Base-by-base conservation (phyloP, 1,140 invertebrate genomes). In the Aradophagus sp. region DNA sequence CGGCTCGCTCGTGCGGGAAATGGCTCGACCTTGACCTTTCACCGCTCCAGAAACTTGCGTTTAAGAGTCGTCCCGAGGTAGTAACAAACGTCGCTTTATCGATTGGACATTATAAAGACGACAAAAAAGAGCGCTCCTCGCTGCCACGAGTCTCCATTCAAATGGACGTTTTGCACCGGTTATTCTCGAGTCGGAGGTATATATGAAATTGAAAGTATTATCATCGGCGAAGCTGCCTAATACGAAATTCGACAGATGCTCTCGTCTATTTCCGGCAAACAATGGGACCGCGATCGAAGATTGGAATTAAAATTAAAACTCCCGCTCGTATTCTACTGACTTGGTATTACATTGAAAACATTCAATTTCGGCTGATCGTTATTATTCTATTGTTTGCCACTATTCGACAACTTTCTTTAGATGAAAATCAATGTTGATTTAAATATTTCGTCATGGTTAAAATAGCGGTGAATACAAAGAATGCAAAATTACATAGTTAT, bases 1-100 rank as follows among this genome's bases (percentile, higher is more conserved):
- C 19, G 55, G 52, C 61, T 81, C 48, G 74, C 71, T 79, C 71
- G 77, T 78, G 80, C 79, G 75, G 74, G 76, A 80, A 81, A 81
- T 81, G 80, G 73, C 75, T 75, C 62, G 76, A 81, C 81, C 81
- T 82, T 83, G 81, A 83, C 81, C 81, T 83, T 82, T 77, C 68
- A 52, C 52, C 71, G 62, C 72, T 71, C 71, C 69, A 73, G 70
- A 67, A 75, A 77, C 75, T 74, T 75, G 59, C 71, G 65, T 72
- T 77, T 76, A 78, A 78, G 66, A 72, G 66, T 71, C 52, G 45
- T 52, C 26, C 66, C 69, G 62, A 74, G 63, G 66, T 66, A 55
- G 55, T 44, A 61, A 75, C 59, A 59, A 73, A 58, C 56, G 59
- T 44, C 42, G 45, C 42, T 61, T 55, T 66, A 69, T 61, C 66